phyloP scores from a whole-genome alignment of 2,113 vertebrate genomes.

The Antechinus flavipes region DNA sequence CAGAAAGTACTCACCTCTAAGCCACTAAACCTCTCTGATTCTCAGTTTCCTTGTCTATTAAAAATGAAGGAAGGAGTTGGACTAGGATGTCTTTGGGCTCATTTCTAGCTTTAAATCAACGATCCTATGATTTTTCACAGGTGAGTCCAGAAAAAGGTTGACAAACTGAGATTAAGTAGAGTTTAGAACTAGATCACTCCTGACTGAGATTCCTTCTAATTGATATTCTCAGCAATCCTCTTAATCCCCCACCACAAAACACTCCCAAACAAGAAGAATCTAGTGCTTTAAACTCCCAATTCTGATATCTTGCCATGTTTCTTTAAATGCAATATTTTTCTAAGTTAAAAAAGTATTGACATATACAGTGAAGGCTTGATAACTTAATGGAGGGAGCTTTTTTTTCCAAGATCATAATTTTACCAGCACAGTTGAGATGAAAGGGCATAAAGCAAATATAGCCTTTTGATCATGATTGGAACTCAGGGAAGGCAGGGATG shows the following conservation, averaged over 20 bases:
- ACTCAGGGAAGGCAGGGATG: neutral
- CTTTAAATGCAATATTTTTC: constrained; percentile 31
- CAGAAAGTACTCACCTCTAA: neutral
- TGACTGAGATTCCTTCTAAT: neutral
- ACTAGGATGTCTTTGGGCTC: neutral
- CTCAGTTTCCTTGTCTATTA: neutral
- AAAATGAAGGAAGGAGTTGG: neutral
- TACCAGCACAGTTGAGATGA: neutral
- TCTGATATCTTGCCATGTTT: neutral
- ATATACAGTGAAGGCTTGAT: constrained; percentile 24
- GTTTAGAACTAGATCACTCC: neutral
- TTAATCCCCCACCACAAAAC: neutral
- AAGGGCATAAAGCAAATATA: neutral
- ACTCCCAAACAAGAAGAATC: neutral
- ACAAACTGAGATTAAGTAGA: neutral
- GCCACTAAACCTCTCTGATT: neutral
- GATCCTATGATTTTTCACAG: neutral
- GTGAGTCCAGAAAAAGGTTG: neutral
- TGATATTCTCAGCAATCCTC: neutral
- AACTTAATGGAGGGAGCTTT: neutral
- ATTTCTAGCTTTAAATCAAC: neutral
- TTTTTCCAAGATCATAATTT: neutral
- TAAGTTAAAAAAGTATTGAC: constrained; percentile 13
- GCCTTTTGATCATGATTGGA: neutral
- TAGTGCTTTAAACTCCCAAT: constrained; percentile 22